Evolutionary conservation across 2,888 invertebrate genomes (phyloP).

Genomic region (Acanthoscelides obtectus): DNA sequence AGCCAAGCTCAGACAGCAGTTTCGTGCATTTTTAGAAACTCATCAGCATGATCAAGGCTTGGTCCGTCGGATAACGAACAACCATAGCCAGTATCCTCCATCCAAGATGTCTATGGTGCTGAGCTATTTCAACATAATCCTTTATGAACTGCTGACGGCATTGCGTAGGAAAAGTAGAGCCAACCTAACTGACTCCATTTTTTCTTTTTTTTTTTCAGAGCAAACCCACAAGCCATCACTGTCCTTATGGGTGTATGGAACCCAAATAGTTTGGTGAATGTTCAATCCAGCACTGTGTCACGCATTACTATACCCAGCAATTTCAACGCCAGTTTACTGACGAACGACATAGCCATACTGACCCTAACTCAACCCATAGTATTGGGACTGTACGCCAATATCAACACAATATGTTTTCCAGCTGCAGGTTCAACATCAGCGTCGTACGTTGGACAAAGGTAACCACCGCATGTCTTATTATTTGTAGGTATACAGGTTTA

Average conservation of each 20-base stretch:
- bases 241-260: constrained; percentile 35
- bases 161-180: too few species aligned
- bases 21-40: too few species aligned
- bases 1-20: too few species aligned
- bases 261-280: constrained; percentile 23
- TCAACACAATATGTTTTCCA: constrained; percentile 60
- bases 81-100: too few species aligned
- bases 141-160: too few species aligned
- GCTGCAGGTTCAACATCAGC: constrained; percentile 40
- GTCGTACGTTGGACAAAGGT: constrained; percentile 29
- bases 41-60: too few species aligned
- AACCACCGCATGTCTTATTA: constrained; percentile 7
- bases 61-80: too few species aligned
- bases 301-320: constrained; percentile 15
- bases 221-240: constrained; percentile 24
- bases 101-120: too few species aligned
- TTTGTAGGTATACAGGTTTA: too few species aligned
- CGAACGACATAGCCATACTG: constrained; percentile 78
- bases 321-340: constrained; percentile 67
- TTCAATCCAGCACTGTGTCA: constrained; percentile 27
- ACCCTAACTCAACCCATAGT: constrained; percentile 59
- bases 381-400: constrained; percentile 51
- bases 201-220: constrained; percentile 18
- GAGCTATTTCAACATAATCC: too few species aligned
- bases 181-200: neutral